These are phyloP conservation scores for Ceyx erithaca DNA, from an alignment of 2,797 vertebrate species.

Conservation along the genomic window DNA sequence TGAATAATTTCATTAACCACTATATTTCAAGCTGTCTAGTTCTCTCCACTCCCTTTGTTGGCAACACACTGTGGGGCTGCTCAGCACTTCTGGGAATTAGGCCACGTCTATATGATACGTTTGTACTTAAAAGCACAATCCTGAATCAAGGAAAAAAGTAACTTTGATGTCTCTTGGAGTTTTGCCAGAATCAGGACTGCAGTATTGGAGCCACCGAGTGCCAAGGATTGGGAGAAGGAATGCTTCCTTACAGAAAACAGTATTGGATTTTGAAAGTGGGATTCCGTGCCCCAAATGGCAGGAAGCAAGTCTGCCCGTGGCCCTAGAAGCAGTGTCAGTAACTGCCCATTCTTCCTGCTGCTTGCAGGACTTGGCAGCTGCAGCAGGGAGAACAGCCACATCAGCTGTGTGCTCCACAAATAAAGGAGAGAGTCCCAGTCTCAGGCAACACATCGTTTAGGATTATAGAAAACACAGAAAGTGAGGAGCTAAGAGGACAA, in stretches of 20 bases:
- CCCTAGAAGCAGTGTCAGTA: neutral
- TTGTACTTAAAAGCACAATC: constrained; percentile 11
- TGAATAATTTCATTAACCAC: constrained; percentile 50
- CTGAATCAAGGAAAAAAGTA: constrained; percentile 4
- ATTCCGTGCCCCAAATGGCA: neutral
- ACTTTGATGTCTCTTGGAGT: neutral
- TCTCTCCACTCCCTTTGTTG: constrained; percentile 15
- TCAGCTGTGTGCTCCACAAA: neutral
- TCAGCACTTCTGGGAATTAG: constrained; percentile 16
- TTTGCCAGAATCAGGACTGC: constrained; percentile 11
- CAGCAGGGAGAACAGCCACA: neutral
- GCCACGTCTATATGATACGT: neutral
- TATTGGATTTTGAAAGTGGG: neutral
- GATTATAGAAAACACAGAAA: neutral
- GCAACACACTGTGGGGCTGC: neutral
- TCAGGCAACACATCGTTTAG: neutral
- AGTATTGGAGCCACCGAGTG: neutral
- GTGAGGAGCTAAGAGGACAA: neutral
- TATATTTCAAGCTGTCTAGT: constrained; percentile 21
- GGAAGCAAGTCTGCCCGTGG: neutral
- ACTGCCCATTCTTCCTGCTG: neutral
- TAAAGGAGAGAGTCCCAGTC: neutral
- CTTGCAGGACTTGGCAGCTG: neutral
- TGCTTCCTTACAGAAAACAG: neutral
- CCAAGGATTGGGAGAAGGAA: constrained; percentile 1